Evolutionary conservation across 2,113 vertebrate species (phyloP).

Genomic region (Entelurus aequoreus): DNA sequence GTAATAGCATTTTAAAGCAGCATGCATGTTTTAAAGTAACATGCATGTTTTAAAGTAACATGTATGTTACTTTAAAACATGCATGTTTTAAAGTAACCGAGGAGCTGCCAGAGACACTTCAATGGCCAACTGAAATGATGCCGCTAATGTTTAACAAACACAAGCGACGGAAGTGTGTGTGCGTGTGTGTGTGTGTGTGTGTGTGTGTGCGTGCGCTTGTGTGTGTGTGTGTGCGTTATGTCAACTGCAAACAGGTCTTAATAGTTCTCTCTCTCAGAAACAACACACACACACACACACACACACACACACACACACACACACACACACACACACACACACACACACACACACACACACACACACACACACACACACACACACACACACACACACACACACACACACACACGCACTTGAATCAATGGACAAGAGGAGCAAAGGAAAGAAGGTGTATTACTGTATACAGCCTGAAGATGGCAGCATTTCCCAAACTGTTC

Average conservation of each 20-base stretch:
- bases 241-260: conserved; percentile 3
- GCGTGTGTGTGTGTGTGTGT: conserved; percentile 7
- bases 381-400: no score
- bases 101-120: conserved; percentile 26
- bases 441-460: conserved; percentile 10
- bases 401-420: neutral
- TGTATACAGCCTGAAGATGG: conserved; percentile 43
- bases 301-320: no score
- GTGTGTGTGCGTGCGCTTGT: conserved; percentile 2
- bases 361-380: no score
- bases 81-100: no score
- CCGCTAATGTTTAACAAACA: conserved; percentile 47
- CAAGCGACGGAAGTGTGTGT: conserved; percentile 12
- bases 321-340: no score
- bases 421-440: conserved; percentile 8
- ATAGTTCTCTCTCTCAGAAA: neutral
- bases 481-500: conserved; percentile 16
- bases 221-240: neutral
- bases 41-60: no score
- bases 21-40: no score
- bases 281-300: no score
- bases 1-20: no score
- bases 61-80: no score
- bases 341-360: neutral
- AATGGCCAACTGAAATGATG: conserved; percentile 19